These are phyloP conservation scores for Rhopalosiphum padi DNA, from an alignment of 1,140 invertebrate genomes.

Conservation along the genomic window DNA sequence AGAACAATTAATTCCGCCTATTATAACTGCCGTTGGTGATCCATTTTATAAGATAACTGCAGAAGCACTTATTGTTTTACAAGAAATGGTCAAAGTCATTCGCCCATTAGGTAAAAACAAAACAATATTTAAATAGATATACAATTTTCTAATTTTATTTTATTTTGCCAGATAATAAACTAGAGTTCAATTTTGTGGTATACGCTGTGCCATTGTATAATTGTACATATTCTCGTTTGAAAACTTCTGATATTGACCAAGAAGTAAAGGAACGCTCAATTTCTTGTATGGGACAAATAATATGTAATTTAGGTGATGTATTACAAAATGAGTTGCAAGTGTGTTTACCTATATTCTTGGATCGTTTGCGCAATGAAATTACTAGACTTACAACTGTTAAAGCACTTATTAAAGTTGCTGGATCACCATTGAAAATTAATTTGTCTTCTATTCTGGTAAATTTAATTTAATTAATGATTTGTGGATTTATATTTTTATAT, in stretches of 20 bases:
- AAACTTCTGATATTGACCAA: constrained; percentile 96
- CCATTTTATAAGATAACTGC: constrained; percentile 98
- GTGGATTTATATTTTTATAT: not conserved
- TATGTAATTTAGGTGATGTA: constrained; percentile 89
- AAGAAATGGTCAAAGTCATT: constrained; percentile 94
- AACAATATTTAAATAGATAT: not conserved
- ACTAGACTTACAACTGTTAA: constrained; percentile 95
- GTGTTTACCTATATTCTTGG: constrained; percentile 93
- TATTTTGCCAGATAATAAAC: constrained; percentile 65
- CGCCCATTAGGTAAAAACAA: constrained; percentile 76
- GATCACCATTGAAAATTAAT: constrained; percentile 87
- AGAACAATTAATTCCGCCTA: constrained; percentile 81
- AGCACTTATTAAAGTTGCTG: constrained; percentile 91
- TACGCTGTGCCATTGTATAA: constrained; percentile 84
- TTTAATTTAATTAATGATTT: constrained; percentile 41
- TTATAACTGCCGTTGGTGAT: constrained; percentile 89
- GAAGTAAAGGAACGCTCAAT: constrained; percentile 98
- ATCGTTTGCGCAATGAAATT: constrained; percentile 94
- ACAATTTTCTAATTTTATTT: not conserved
- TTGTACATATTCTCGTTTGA: constrained; percentile 83
- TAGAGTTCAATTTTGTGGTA: constrained; percentile 77
- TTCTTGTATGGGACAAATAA: constrained; percentile 94
- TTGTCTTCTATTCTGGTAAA: constrained; percentile 81
- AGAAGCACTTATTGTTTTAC: constrained; percentile 89
- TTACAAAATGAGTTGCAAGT: constrained; percentile 76